phyloP scores from a whole-genome alignment of 1,140 invertebrate species.

The Lepidurus packardi region DNA sequence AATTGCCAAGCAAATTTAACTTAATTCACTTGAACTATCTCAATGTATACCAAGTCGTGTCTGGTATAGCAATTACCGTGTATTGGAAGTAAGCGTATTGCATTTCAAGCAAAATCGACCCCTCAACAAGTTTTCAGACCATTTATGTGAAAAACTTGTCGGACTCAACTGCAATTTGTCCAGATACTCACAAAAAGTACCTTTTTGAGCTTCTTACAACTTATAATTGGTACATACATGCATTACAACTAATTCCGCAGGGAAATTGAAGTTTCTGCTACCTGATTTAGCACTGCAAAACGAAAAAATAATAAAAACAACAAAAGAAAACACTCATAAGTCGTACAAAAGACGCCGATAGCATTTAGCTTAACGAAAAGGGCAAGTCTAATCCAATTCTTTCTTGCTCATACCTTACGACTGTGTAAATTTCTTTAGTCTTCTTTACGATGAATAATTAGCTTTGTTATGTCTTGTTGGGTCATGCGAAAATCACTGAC shows the following conservation, averaged over 20 bases:
- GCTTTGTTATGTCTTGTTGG: conserved; percentile 10
- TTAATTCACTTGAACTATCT: too few relatives aligned
- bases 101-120: too few relatives aligned
- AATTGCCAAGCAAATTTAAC: too few relatives aligned
- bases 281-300: not conserved
- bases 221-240: conserved; percentile 3
- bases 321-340: not conserved
- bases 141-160: too few relatives aligned
- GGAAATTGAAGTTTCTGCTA: not conserved
- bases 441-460: conserved; percentile 16
- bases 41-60: too few relatives aligned
- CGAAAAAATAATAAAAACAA: not conserved
- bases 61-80: too few relatives aligned
- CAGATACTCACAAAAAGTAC: not conserved
- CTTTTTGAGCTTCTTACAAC: not conserved
- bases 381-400: not conserved
- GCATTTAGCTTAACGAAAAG: not conserved
- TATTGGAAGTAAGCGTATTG: too few relatives aligned
- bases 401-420: not conserved
- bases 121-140: too few relatives aligned
- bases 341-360: not conserved
- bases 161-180: too few relatives aligned
- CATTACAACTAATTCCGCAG: not conserved
- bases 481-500: conserved; percentile 4
- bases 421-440: not conserved